Evolutionary conservation across 2,888 invertebrate species (phyloP), one percentile per base, ranked within the genome.

Genomic region (Malachius bipustulatus): DNA sequence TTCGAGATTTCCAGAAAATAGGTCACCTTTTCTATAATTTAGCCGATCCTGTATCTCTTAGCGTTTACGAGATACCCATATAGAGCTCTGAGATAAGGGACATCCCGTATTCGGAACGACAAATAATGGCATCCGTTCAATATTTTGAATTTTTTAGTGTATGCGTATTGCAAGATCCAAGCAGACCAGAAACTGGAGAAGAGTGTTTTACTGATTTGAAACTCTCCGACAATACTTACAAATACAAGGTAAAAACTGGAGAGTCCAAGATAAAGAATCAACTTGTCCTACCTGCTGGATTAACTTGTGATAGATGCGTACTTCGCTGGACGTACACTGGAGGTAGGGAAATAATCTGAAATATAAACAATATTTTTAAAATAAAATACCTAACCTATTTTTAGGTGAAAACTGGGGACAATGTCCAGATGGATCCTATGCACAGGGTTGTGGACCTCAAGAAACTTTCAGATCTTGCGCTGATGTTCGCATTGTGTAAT

Each of bases 291-390:
- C 67, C 67, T 0, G 24, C 44, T 9, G 51, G 47, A 11, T 38
- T 66, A 9, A 56, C 46, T 1, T 67, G 66, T 47, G 42, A 62
- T 1, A 57, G 59, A 24, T 67, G 67, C 37, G 63, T 64, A 2
- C 42, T 68, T 1, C 57, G 66, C 37, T 68, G 67, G 67, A 53
- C 60, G 28, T 68, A 65, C 36, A 45, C 43, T 2, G 48, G 56
- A n/a, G 67, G 62, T 44, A 48, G 38, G 13, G 32, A n/a, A n/a
- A n/a, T n/a, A n/a, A n/a, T n/a, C n/a, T n/a, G n/a, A n/a, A n/a
- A n/a, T n/a, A n/a, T n/a, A n/a, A n/a, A n/a, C n/a, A n/a, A n/a
- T n/a, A n/a, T n/a, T n/a, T n/a, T n/a, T n/a, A n/a, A n/a, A n/a
- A n/a, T n/a, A n/a, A n/a, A n/a, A n/a, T n/a, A n/a, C 28, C 28